Percentiles rank a stretch among this genome's conserved stretches.
These are phyloP conservation scores for Cantharis rustica DNA, from an alignment of 2,888 invertebrate species.

Conservation along the genomic window DNA sequence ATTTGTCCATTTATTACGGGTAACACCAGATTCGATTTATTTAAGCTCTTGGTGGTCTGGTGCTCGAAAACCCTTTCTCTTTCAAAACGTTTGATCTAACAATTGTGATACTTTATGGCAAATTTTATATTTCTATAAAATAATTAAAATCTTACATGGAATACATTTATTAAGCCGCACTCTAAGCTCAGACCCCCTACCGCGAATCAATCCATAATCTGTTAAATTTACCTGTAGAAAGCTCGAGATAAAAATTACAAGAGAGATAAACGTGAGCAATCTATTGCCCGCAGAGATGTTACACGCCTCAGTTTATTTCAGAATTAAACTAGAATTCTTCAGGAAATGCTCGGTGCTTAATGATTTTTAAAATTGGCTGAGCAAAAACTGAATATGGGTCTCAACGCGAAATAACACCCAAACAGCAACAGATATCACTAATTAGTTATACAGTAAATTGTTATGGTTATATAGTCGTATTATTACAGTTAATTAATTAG, in stretches of 20 bases:
- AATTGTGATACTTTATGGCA: not conserved
- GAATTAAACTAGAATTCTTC: not conserved
- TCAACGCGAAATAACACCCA: too few species aligned
- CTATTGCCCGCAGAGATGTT: not conserved
- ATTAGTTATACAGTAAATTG: too few species aligned
- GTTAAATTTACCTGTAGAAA: not conserved
- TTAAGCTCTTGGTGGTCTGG: not conserved
- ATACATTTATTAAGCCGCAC: not conserved
- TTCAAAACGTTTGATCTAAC: not conserved
- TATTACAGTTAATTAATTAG: too few species aligned
- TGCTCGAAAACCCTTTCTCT: not conserved
- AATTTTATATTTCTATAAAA: not conserved
- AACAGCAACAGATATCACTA: too few species aligned
- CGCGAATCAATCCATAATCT: not conserved
- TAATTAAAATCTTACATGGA: not conserved
- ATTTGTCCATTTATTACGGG: not conserved
- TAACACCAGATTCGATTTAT: not conserved
- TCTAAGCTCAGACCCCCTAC: not conserved
- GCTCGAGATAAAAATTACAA: not conserved
- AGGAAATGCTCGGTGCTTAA: not conserved
- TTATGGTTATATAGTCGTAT: too few species aligned
- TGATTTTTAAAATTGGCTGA: not conserved
- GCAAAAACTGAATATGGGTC: too few species aligned
- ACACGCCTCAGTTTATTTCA: not conserved
- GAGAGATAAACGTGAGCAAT: not conserved